phyloP scores from a whole-genome alignment of 92 coral and sea anemone species.

The Anthopleura xanthogrammica region DNA sequence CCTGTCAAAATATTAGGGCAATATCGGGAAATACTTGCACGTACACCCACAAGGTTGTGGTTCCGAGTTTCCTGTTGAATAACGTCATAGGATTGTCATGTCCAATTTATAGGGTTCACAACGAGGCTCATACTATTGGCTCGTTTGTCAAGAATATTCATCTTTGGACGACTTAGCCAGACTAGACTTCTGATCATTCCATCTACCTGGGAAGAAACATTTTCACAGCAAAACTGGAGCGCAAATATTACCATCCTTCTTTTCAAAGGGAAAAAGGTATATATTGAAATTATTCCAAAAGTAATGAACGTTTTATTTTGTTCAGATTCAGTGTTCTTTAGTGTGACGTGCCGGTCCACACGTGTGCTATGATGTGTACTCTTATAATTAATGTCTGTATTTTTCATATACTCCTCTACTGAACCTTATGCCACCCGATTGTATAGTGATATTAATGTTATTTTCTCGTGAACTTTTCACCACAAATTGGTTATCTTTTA shows the following conservation, averaged over 20 bases:
- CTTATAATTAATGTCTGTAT: not conserved
- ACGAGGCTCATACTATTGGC: not conserved
- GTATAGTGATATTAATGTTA: not conserved
- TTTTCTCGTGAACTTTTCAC: not conserved
- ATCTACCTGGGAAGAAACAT: not conserved
- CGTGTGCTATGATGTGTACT: not conserved
- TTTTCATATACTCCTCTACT: not conserved
- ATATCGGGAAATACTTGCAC: constrained; percentile 1
- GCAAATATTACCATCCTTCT: not conserved
- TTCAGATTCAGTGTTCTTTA: not conserved
- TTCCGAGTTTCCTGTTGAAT: not conserved
- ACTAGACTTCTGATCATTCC: not conserved
- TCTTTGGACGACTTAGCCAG: not conserved
- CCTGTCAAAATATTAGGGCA: not conserved
- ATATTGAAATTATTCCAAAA: not conserved
- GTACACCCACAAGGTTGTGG: not conserved
- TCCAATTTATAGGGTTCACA: not conserved
- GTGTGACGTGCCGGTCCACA: not conserved
- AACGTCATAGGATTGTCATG: constrained; percentile 10
- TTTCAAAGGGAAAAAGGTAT: not conserved
- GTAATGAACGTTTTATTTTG: not conserved
- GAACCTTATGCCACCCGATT: not conserved
- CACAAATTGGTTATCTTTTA: not conserved
- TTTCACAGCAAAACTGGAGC: constrained; percentile 2
- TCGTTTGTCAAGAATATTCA: not conserved